phyloP scores from a whole-genome alignment of 2,797 vertebrate species.

The Morus bassanus region DNA sequence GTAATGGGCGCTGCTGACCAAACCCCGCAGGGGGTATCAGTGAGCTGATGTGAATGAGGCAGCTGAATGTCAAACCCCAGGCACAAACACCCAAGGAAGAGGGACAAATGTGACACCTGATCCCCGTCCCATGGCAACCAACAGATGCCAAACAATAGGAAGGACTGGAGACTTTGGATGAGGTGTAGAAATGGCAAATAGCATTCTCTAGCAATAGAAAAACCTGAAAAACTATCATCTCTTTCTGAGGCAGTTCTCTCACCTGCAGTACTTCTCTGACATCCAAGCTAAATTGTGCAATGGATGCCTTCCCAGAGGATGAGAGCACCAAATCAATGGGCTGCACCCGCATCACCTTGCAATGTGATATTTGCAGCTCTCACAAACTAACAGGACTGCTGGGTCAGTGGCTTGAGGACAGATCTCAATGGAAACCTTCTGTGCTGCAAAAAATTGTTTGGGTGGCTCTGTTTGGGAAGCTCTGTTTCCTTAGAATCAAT shows the following conservation, averaged over 20 bases:
- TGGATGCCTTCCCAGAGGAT: not conserved
- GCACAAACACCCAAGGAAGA: not conserved
- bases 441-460: not conserved
- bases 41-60: not conserved
- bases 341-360: not conserved
- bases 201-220: not conserved
- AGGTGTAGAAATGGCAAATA: not conserved
- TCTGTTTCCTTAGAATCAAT: not conserved
- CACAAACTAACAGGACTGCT: not conserved
- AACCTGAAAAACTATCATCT: not conserved
- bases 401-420: not conserved
- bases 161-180: not conserved
- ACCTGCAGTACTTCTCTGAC: not conserved
- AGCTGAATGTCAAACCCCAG: not conserved
- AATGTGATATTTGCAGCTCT: not conserved
- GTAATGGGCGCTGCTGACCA: not conserved
- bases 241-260: not conserved
- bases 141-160: not conserved
- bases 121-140: not conserved
- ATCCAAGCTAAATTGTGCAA: not conserved
- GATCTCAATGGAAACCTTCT: not conserved
- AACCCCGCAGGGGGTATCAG: not conserved
- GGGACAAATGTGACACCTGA: not conserved
- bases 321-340: not conserved
- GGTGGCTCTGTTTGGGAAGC: not conserved